Evolutionary conservation across 2,888 invertebrate species (phyloP).

Genomic region (Agrotis exclamationis): DNA sequence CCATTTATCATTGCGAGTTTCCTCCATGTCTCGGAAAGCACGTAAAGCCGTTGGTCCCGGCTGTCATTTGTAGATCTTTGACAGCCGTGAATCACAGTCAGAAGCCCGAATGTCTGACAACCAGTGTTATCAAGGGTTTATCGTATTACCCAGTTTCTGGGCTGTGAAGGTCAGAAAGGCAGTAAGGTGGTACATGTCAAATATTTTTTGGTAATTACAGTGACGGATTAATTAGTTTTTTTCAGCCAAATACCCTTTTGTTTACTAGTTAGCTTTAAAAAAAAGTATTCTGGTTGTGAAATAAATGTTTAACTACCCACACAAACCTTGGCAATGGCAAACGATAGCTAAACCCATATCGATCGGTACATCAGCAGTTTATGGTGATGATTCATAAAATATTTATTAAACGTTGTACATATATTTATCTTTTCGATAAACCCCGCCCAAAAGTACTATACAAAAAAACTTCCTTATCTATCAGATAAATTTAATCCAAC

Average conservation of each 20-base stretch:
- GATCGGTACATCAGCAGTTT: neutral
- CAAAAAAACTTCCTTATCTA: slow-evolving; percentile 13
- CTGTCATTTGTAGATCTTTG: neutral
- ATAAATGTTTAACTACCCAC: too few relatives aligned
- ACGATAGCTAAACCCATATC: neutral
- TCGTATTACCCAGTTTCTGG: too few relatives aligned
- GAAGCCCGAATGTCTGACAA: neutral
- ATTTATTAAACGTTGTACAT: slow-evolving; percentile 2
- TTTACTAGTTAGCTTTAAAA: too few relatives aligned
- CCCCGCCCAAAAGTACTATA: neutral
- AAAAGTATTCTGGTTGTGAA: too few relatives aligned
- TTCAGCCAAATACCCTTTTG: too few relatives aligned
- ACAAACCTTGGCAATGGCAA: too few relatives aligned
- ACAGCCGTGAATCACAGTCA: neutral
- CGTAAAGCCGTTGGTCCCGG: too few relatives aligned
- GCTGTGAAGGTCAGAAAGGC: too few relatives aligned
- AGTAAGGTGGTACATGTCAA: too few relatives aligned
- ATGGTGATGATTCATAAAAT: neutral
- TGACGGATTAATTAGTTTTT: too few relatives aligned
- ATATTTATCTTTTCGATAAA: slow-evolving; percentile 19
- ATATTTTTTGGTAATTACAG: too few relatives aligned
- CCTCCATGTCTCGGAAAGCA: too few relatives aligned
- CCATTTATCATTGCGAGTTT: neutral
- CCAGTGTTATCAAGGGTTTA: neutral
- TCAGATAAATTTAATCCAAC: slow-evolving; percentile 4